These are phyloP conservation scores for Aptenodytes forsteri DNA, from an alignment of 2,113 vertebrate genomes.

Conservation along the genomic window DNA sequence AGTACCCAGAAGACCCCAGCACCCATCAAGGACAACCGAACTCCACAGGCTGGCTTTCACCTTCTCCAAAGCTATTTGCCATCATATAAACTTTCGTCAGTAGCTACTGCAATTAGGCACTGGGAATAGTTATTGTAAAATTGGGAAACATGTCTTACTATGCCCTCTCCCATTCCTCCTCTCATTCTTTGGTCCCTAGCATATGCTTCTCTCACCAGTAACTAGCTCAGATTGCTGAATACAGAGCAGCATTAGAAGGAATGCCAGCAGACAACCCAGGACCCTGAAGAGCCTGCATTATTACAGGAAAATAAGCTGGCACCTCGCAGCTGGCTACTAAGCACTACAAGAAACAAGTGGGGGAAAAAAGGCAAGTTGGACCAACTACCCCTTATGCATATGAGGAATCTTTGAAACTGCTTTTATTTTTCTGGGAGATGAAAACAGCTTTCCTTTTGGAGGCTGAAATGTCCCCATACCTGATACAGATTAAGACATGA, in stretches of 20 bases:
- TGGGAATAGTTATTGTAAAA: not conserved
- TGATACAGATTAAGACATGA: not conserved
- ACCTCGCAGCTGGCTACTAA: not conserved
- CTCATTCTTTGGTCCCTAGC: not conserved
- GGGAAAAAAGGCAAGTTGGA: accelerated
- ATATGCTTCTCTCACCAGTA: not conserved
- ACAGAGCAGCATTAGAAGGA: not conserved
- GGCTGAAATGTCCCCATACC: not conserved
- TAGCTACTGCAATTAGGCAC: not conserved
- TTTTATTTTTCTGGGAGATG: not conserved
- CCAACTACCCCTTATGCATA: not conserved
- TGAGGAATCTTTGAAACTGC: not conserved
- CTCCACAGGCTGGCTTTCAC: not conserved
- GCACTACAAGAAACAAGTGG: not conserved
- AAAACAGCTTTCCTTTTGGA: not conserved
- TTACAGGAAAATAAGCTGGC: not conserved
- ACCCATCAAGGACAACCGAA: not conserved
- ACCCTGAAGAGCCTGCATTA: not conserved
- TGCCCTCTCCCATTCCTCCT: not conserved
- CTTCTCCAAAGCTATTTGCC: not conserved
- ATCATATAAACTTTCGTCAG: not conserved
- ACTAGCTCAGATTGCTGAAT: not conserved
- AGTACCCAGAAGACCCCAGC: not conserved
- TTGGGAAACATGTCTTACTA: not conserved
- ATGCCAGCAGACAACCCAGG: not conserved